Percentiles rank a stretch among this genome's conserved stretches.
Evolutionary conservation across 2,113 vertebrate genomes (phyloP).

Genomic region (Deroptyus accipitrinus): DNA sequence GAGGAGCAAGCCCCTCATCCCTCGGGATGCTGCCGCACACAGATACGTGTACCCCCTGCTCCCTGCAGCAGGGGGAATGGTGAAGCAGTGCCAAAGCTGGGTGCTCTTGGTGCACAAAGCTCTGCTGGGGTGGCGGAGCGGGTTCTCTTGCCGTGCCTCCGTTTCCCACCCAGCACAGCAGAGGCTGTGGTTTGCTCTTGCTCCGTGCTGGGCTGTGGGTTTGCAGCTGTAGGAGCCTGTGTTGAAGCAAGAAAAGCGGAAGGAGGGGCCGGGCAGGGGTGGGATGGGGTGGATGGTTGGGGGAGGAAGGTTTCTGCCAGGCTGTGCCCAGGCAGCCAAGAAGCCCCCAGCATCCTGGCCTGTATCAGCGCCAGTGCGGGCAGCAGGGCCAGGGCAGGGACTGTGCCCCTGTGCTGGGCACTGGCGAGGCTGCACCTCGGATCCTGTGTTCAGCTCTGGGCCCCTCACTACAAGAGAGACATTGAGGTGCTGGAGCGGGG

Average conservation of each 20-base stretch:
- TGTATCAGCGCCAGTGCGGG: neutral
- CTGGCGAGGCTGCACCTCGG: too few relatives aligned
- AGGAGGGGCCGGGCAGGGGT: neutral
- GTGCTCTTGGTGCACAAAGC: neutral
- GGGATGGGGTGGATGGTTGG: neutral
- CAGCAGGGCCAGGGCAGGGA: neutral
- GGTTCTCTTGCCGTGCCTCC: neutral
- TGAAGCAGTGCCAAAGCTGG: neutral
- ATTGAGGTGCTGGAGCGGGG: neutral
- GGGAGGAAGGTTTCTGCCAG: neutral
- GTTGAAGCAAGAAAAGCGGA: neutral
- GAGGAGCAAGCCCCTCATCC: neutral
- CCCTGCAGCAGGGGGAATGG: neutral
- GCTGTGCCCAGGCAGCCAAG: neutral
- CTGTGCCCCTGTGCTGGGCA: neutral
- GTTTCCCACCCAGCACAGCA: neutral
- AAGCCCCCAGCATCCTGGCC: neutral
- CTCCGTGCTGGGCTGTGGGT: neutral
- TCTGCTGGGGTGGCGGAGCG: neutral
- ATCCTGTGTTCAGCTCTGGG: neutral
- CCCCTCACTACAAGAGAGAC: neutral
- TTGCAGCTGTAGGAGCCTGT: neutral
- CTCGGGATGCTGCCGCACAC: neutral
- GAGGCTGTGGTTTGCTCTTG: neutral
- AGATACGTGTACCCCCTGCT: accelerated